These are phyloP conservation scores for Nomia melanderi DNA, from an alignment of 1,140 invertebrate genomes.

Conservation along the genomic window DNA sequence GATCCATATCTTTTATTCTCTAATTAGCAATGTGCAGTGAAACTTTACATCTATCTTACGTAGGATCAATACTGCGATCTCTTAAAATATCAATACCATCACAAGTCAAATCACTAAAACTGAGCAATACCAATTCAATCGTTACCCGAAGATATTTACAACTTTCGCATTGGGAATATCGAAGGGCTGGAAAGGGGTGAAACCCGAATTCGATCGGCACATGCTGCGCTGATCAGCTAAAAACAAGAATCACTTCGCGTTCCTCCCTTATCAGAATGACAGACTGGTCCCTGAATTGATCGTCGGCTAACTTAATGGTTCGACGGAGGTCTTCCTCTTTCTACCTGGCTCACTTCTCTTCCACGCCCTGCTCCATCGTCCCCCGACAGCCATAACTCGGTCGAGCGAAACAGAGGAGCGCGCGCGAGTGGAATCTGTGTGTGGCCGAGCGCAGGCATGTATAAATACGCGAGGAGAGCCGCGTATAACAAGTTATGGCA, in stretches of 20 bases:
- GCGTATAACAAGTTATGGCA: conserved; percentile 82
- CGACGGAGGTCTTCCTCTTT: conserved; percentile 30
- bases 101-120: too few relatives aligned
- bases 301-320: conserved; percentile 39
- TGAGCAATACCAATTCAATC: too few relatives aligned
- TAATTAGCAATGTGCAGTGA: too few relatives aligned
- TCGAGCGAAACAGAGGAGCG: conserved; percentile 56
- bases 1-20: too few relatives aligned
- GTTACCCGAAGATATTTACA: too few relatives aligned
- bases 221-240: background rate
- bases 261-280: conserved; percentile 3
- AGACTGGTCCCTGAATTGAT: conserved; percentile 19
- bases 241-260: background rate
- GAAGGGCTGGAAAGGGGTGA: background rate
- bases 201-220: too few relatives aligned
- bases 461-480: conserved; percentile 81
- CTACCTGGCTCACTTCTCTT: conserved; percentile 34
- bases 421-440: conserved; percentile 70
- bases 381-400: conserved; percentile 56
- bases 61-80: too few relatives aligned
- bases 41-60: too few relatives aligned
- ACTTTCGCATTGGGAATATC: too few relatives aligned
- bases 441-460: conserved; percentile 78
- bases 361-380: conserved; percentile 57
- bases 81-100: too few relatives aligned